Conservation (phyloP, 2,888 invertebrate species). For the Ectemnius continuus region DNA sequence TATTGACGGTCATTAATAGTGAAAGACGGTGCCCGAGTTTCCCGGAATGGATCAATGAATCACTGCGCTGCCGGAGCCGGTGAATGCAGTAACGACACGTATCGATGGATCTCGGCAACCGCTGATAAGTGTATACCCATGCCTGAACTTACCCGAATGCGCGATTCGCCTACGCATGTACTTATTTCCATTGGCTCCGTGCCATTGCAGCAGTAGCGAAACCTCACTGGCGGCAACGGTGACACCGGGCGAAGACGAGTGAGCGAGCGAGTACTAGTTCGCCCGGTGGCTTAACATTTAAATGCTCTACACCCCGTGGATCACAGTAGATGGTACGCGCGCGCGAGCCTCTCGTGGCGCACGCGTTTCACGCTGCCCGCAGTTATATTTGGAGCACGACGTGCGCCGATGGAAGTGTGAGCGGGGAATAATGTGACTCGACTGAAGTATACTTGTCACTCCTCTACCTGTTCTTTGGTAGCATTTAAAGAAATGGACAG, state of each 20-base stretch:
- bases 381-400: constrained; percentile 58
- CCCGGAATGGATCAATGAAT: not conserved
- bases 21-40: not conserved
- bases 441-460: too few species aligned
- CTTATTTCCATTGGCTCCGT: constrained; percentile 58
- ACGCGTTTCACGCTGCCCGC: constrained; percentile 47
- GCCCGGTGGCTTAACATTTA: constrained; percentile 52
- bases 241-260: constrained; percentile 37
- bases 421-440: too few species aligned
- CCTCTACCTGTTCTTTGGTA: too few species aligned
- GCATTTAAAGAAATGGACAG: too few species aligned
- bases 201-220: constrained; percentile 37
- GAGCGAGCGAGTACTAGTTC: constrained; percentile 35
- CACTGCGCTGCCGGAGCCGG: not conserved
- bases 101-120: not conserved
- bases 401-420: not conserved
- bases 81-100: not conserved
- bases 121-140: constrained; percentile 33
- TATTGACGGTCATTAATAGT: constrained; percentile 5
- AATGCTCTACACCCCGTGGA: constrained; percentile 35
- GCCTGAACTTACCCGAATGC: constrained; percentile 26
- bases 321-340: constrained; percentile 13
- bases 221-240: constrained; percentile 24
- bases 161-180: constrained; percentile 45
- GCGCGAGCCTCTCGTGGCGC: constrained; percentile 43